These are phyloP conservation scores for Kryptolebias ocellatus DNA, from an alignment of 2,797 vertebrate species.

Conservation along the genomic window DNA sequence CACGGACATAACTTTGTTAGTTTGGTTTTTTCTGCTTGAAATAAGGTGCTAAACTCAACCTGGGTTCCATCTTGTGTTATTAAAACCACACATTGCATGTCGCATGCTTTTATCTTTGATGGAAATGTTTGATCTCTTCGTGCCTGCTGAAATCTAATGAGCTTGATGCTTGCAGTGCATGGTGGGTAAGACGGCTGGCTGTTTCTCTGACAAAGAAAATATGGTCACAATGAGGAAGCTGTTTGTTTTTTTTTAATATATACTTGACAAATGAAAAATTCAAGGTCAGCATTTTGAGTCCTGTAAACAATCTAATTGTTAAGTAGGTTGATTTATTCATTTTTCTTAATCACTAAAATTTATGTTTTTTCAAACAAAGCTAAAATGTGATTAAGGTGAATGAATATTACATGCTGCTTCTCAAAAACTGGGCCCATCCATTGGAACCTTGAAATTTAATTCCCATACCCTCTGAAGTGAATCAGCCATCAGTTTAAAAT, in stretches of 20 bases:
- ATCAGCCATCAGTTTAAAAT: neutral
- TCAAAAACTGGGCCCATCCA: too few relatives aligned
- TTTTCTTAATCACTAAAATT: too few relatives aligned
- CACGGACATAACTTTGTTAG: slow-evolving; percentile 1
- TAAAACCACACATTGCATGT: slow-evolving; percentile 6
- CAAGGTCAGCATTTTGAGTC: slow-evolving; percentile 23
- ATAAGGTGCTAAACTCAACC: neutral
- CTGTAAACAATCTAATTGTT: neutral
- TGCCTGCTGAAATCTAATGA: slow-evolving; percentile 50
- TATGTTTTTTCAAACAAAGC: neutral
- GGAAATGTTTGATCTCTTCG: slow-evolving; percentile 40
- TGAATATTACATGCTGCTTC: too few relatives aligned
- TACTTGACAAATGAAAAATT: slow-evolving; percentile 46
- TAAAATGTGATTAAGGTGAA: too few relatives aligned
- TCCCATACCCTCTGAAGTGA: neutral
- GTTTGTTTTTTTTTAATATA: slow-evolving; percentile 20
- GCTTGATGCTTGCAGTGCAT: slow-evolving; percentile 38
- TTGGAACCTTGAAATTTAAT: neutral
- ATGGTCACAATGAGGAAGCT: slow-evolving; percentile 32
- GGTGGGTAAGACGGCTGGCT: slow-evolving; percentile 22
- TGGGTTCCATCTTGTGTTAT: slow-evolving; percentile 15
- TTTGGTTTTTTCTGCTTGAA: neutral
- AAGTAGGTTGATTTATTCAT: neutral
- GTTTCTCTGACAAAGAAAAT: slow-evolving; percentile 46
- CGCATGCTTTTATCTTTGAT: slow-evolving; percentile 47